These are phyloP conservation scores for Apoda limacodes DNA, from an alignment of 2,888 invertebrate species.

Conservation along the genomic window DNA sequence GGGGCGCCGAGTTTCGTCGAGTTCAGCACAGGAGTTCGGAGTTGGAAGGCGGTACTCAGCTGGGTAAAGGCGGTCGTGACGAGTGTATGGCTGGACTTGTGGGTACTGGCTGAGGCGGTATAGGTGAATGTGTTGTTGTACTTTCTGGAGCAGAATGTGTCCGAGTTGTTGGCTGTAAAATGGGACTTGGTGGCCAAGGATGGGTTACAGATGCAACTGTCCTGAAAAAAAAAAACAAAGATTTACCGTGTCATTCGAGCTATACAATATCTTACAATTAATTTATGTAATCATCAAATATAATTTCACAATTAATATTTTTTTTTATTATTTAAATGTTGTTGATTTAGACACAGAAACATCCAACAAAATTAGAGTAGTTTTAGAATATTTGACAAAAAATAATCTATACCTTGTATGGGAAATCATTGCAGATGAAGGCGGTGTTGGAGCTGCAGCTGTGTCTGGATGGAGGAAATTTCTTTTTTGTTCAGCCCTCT, in stretches of 20 bases:
- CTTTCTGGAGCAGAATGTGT: conserved; percentile 81
- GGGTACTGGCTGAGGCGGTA: conserved; percentile 54
- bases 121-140: conserved; percentile 55
- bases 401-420: conserved; percentile 73
- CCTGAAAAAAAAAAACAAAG: no score
- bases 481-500: conserved; percentile 83
- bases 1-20: conserved; percentile 67
- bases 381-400: not conserved
- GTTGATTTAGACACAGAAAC: not conserved
- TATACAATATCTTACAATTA: no score
- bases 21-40: conserved; percentile 71
- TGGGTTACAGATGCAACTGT: conserved; percentile 74
- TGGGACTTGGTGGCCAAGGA: conserved; percentile 85
- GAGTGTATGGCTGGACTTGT: conserved; percentile 48
- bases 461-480: conserved; percentile 92
- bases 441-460: conserved; percentile 74
- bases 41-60: conserved; percentile 70
- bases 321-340: not conserved
- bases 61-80: conserved; percentile 58
- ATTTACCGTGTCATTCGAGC: no score
- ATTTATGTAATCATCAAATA: not conserved
- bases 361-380: not conserved
- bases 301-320: not conserved
- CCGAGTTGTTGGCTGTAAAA: conserved; percentile 78
- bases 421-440: conserved; percentile 67